Evolutionary conservation across 2,888 invertebrate genomes (phyloP), one percentile per base, ranked within the genome.

Genomic region (Caenorhabditis virilis): DNA sequence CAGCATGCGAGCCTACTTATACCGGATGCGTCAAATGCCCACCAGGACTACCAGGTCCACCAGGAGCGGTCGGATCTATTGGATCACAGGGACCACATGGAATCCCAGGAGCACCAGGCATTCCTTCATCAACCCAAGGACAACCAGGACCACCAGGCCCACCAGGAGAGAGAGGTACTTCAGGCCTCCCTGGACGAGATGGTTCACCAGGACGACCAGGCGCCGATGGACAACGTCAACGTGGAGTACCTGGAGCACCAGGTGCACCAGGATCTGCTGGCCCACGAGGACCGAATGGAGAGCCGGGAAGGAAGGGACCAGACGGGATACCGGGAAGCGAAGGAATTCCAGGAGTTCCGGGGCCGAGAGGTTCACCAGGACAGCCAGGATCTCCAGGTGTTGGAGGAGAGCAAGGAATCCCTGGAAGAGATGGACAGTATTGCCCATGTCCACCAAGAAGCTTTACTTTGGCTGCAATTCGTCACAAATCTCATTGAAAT

Each of bases 401-500:
- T 15, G 16, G 42, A 4, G 65, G 68, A 26, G 49, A 45, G 25
- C 50, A 45, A 23, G 72, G 72, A 38, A 59, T 58, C 20, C 60
- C 62, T 30, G 72, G 72, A 39, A 57, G 63, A 27, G 72, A 72
- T 41, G 69, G 69, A 7, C 67, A 72, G 30, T 72, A 72, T 51
- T 72, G 72, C 22, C 64, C 72, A 6, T 72, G 72, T 39, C 72
- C 72, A 26, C 72, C 72, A 2, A 43, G 72, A 2, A 59, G 61
- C 6, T 52, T 70, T 45, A 39, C 64, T 16, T 55, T 64, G 46
- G 54, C 50, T 2, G 54, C 38, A 33, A 25, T n/a, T 7, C 58
- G 63, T 15, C 45, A 7, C 26, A n/a, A 30, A 30, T 36, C 9
- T 15, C 36, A n/a, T 36, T 15, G 5, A 36, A n/a, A 36, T n/a